Evolutionary conservation across 30 jellyfish, hydroid and myxozoan species (phyloP).

Genomic region (Morbakka virulenta): DNA sequence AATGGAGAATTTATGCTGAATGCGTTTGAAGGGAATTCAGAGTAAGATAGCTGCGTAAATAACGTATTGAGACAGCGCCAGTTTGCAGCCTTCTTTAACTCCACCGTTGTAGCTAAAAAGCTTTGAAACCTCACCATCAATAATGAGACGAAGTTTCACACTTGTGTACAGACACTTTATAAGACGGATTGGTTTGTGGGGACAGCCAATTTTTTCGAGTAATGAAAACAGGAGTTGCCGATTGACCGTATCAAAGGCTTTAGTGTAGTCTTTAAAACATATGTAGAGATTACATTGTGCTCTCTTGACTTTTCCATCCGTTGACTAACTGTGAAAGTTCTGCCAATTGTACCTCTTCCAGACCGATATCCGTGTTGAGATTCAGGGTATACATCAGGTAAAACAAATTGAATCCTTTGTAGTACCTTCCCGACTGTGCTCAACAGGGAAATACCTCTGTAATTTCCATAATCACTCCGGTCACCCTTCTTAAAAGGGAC

Average conservation of each 20-base stretch:
- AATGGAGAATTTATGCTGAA: slow-evolving; percentile 22
- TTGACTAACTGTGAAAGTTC: slow-evolving; percentile 44
- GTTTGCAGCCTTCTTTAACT: slow-evolving; percentile 60
- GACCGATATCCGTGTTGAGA: too few species aligned
- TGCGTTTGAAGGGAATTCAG: slow-evolving; percentile 37
- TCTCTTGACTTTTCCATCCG: slow-evolving; percentile 36
- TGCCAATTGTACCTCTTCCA: slow-evolving; percentile 52
- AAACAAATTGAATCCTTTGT: too few species aligned
- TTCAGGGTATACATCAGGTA: too few species aligned
- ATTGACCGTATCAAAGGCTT: too few species aligned
- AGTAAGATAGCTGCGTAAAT: slow-evolving; percentile 53
- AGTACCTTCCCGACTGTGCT: too few species aligned
- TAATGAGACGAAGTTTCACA: too few species aligned
- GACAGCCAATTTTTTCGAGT: slow-evolving; percentile 56
- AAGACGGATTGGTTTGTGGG: slow-evolving; percentile 35
- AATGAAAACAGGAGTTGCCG: too few species aligned
- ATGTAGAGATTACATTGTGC: slow-evolving; percentile 57
- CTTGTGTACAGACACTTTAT: slow-evolving; percentile 22
- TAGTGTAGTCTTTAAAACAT: slow-evolving; percentile 21
- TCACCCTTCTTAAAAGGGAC: too few species aligned
- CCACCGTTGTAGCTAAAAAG: slow-evolving; percentile 57
- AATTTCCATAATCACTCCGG: too few species aligned
- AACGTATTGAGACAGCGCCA: slow-evolving; percentile 53
- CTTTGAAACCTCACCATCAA: slow-evolving; percentile 17
- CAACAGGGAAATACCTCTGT: too few species aligned